Base-by-base conservation (phyloP, 2,113 vertebrate species). In the Hyaena hyaena region DNA sequence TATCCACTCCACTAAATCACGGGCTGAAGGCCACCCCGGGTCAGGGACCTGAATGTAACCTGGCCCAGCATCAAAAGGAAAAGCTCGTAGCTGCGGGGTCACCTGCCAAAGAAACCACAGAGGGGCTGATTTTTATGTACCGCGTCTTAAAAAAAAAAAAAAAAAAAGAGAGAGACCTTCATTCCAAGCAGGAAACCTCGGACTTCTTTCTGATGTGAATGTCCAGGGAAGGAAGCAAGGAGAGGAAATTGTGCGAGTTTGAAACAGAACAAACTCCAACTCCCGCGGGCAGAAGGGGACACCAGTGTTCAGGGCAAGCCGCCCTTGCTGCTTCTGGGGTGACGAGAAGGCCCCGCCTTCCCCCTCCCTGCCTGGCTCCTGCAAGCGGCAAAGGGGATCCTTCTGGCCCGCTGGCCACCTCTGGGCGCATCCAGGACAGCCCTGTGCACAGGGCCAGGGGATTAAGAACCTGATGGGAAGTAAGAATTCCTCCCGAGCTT, bases 31-130 rank as follows among this genome's bases (percentile, higher is more conserved):
- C 33, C 39, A 23, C 53, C 23, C 21, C 28, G 50, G 80, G 87
- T 83, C 83, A 93, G 79, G 28, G 45, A 65, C 74, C 35, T 23
- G n/a, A 21, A 45, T 61, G 87, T 50, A 88, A 92, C 23, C 48
- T 61, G 76, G 95, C 39, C 58, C 1, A 0, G 24, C 55, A 84
- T 84, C 68, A 79, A 83, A 87, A 71, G 90, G 14, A 24, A 86
- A 81, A 21, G 66, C 24, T 28, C 35, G 66, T 14, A 9, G 65
- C 84, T 28, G 26, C 0, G 31, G 76, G 0, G 4, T 87, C 35
- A 76, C 77, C 90, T 83, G 92, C 84, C 74, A 71, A 53, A 71
- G 90, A 90, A 39, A 63, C 12, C 26, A 68, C 43, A 31, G 11
- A 74, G 16, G 19, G 14, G 33, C 53, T 55, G 82, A n/a, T 35